These are phyloP conservation scores for Epizoanthus scotinus DNA, from an alignment of 92 coral and sea anemone species.

Conservation along the genomic window DNA sequence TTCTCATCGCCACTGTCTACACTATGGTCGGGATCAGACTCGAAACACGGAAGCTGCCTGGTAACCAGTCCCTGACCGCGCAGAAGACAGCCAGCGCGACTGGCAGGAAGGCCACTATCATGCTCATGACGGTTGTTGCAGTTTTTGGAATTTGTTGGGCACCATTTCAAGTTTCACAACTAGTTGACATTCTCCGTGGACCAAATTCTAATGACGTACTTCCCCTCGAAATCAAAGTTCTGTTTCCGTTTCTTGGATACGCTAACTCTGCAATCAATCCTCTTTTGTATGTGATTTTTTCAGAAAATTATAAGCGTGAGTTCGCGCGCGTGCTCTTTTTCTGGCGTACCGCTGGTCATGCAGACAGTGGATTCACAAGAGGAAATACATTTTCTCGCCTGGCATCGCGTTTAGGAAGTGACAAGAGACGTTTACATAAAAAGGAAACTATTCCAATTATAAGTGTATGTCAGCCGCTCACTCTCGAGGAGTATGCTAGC, in stretches of 20 bases:
- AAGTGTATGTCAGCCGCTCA: too few relatives aligned
- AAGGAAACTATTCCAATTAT: too few relatives aligned
- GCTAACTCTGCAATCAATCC: slow-evolving; percentile 77
- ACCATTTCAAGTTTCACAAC: slow-evolving; percentile 58
- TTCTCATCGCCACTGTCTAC: slow-evolving; percentile 48
- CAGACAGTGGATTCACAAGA: too few relatives aligned
- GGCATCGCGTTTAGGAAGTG: too few relatives aligned
- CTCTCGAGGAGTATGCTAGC: too few relatives aligned
- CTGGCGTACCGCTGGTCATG: too few relatives aligned
- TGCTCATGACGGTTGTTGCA: slow-evolving; percentile 69
- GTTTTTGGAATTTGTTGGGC: slow-evolving; percentile 73
- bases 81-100: slow-evolving; percentile 55
- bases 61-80: slow-evolving; percentile 50
- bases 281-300: slow-evolving; percentile 67
- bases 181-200: not conserved
- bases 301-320: slow-evolving; percentile 77
- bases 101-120: slow-evolving; percentile 66
- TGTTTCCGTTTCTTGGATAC: slow-evolving; percentile 67
- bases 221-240: slow-evolving; percentile 37
- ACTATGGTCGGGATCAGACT: slow-evolving; percentile 59
- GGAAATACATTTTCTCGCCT: too few relatives aligned
- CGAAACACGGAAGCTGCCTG: slow-evolving; percentile 69
- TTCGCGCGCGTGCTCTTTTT: slow-evolving; percentile 40
- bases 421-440: too few relatives aligned
- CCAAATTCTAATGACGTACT: not conserved